Percentiles rank a stretch among this genome's conserved stretches.
phyloP scores from a whole-genome alignment of 1,140 invertebrate species.

The Aphaenogaster floridana region DNA sequence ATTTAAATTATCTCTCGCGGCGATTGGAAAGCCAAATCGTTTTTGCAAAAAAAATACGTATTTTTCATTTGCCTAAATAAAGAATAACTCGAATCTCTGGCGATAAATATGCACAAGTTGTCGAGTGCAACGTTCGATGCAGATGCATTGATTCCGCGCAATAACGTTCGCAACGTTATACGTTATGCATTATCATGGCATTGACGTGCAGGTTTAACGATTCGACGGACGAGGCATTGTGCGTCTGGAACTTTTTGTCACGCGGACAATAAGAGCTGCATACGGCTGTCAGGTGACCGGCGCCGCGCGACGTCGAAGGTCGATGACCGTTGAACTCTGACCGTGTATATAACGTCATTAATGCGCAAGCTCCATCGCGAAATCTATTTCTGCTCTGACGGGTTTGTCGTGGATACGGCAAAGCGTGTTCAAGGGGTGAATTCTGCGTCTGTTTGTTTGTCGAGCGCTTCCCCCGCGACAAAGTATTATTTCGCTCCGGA shows the following conservation, averaged over 20 bases:
- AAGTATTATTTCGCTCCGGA: background rate
- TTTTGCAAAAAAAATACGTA: background rate
- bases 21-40: background rate
- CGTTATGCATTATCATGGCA: background rate
- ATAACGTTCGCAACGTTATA: background rate
- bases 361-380: constrained; percentile 43
- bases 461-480: background rate
- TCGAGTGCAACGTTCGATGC: background rate
- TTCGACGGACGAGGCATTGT: constrained; percentile 4
- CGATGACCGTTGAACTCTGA: constrained; percentile 69
- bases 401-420: background rate
- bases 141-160: constrained; percentile 9
- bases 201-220: background rate
- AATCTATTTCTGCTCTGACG: constrained; percentile 49
- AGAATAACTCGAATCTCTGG: background rate
- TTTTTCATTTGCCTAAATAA: background rate
- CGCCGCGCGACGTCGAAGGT: constrained; percentile 53
- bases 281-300: constrained; percentile 60
- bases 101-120: constrained; percentile 14
- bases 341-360: constrained; percentile 66
- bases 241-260: constrained; percentile 40
- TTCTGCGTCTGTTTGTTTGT: background rate
- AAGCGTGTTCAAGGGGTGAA: background rate
- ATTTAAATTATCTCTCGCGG: background rate
- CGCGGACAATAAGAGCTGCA: background rate